These are phyloP conservation scores for Heliconius sara DNA, from an alignment of 2,888 invertebrate species.

Conservation along the genomic window DNA sequence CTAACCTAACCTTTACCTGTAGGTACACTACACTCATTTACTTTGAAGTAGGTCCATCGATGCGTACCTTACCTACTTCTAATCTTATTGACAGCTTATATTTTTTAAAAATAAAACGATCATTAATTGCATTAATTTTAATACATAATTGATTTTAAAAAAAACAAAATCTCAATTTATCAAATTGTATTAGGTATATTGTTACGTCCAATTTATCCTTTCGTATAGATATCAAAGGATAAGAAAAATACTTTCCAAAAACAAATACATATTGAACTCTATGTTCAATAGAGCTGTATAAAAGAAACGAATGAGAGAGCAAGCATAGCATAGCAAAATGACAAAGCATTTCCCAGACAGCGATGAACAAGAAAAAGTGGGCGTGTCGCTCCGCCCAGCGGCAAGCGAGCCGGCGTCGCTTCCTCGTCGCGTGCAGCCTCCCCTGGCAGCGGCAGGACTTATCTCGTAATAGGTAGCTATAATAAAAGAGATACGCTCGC, in stretches of 20 bases:
- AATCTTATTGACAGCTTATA: not conserved
- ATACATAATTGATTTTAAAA: not conserved
- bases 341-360: slow-evolving; percentile 59
- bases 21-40: too few species aligned
- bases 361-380: slow-evolving; percentile 74
- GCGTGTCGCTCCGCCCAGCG: slow-evolving; percentile 81
- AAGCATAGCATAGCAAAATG: slow-evolving; percentile 43
- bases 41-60: too few species aligned
- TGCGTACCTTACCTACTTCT: not conserved
- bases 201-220: not conserved
- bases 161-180: not conserved
- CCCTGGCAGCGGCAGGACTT: slow-evolving; percentile 60
- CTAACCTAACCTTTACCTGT: too few species aligned
- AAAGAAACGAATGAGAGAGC: slow-evolving; percentile 26
- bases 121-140: not conserved
- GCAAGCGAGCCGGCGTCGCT: slow-evolving; percentile 55
- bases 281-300: slow-evolving; percentile 6
- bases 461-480: slow-evolving; percentile 80
- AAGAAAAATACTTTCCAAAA: not conserved
- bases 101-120: not conserved
- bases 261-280: not conserved
- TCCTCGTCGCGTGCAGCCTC: slow-evolving; percentile 74
- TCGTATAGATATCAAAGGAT: not conserved
- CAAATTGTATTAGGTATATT: not conserved
- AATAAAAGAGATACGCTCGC: slow-evolving; percentile 79